Percentiles rank a stretch among this genome's conserved stretches.
Conservation (phyloP, 2,113 vertebrate genomes). For the Oncorhynchus nerka region DNA sequence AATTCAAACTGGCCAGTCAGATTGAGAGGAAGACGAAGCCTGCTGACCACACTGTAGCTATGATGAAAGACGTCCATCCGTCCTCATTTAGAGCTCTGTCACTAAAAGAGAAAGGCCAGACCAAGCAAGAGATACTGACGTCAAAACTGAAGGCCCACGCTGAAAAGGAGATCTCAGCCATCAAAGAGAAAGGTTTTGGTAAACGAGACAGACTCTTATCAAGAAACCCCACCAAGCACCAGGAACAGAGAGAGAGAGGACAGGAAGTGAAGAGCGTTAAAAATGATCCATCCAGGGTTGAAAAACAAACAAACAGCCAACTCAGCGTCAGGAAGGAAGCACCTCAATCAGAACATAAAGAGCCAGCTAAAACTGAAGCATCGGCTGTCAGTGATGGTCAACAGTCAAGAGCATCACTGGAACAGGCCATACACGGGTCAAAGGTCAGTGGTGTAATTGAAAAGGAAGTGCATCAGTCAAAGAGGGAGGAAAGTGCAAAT, state of each 20-base stretch:
- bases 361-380: constrained; percentile 11
- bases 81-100: constrained; percentile 37
- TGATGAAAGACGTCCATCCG: constrained; percentile 45
- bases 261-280: constrained; percentile 11
- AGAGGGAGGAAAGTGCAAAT: constrained; percentile 18
- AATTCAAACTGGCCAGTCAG: constrained; percentile 52
- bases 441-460: background rate
- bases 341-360: constrained; percentile 5
- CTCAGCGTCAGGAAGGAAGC: constrained; percentile 7
- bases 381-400: background rate
- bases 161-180: constrained; percentile 78
- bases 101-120: constrained; percentile 67
- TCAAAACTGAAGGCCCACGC: constrained; percentile 79
- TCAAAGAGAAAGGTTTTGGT: constrained; percentile 73
- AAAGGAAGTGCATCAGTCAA: background rate
- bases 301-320: background rate
- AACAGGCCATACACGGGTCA: too few species aligned
- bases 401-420: background rate
- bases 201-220: constrained; percentile 52
- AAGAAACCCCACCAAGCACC: constrained; percentile 54
- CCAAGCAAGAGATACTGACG: constrained; percentile 76
- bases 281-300: background rate
- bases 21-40: constrained; percentile 34
- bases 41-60: constrained; percentile 36
- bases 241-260: background rate